Base-by-base conservation (phyloP, 2,888 invertebrate genomes). In the Eupithecia exiguata region DNA sequence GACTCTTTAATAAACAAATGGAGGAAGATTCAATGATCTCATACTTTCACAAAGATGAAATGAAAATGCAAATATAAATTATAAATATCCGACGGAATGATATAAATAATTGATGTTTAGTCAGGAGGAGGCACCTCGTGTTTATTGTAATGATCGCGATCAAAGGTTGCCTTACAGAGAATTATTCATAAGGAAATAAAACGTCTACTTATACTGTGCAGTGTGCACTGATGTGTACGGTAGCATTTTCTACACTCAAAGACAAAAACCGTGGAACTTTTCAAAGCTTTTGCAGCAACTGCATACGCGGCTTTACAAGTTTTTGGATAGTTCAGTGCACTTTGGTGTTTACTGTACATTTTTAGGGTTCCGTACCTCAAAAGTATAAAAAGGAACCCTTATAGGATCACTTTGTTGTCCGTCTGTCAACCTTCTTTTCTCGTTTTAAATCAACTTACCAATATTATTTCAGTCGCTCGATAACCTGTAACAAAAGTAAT, bases 121-220 rank as follows among this genome's bases (percentile, higher is more conserved):
- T 66, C 63, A 63, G 58, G 49, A 53, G 21, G 58, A 58, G 58
- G 21, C 58, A 65, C n/a, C 61, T 43, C 66, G 40, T 25, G 40
- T 38, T 65, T 53, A 49, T 5, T 53, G 36, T 66, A 76, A 72
- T 80, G 71, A 82, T 82, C 77, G 77, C 82, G 81, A 58, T 83
- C 82, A 84, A 85, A 84, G 83, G 81, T 82, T 58, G 58, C 58
- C 25, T 58, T 80, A 79, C 77, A 79, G 68, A 70, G 86, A 86
- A 84, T 84, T 83, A 86, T 86, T 86, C 85, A 86, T 86, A 73
- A 79, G 76, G 80, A 71, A 73, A 81, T 83, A 82, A 82, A 77
- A 69, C 43, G 12, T 21, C 40, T 12, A 21, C 61, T 30, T 66
- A 38, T 43, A 25, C 36, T 43, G 38, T 40, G 66, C 65, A 65